A percentile compares a stretch with the other conserved stretches of the same genome.
Conservation (phyloP, 2,797 vertebrate genomes). For the Xenentodon cancila region DNA sequence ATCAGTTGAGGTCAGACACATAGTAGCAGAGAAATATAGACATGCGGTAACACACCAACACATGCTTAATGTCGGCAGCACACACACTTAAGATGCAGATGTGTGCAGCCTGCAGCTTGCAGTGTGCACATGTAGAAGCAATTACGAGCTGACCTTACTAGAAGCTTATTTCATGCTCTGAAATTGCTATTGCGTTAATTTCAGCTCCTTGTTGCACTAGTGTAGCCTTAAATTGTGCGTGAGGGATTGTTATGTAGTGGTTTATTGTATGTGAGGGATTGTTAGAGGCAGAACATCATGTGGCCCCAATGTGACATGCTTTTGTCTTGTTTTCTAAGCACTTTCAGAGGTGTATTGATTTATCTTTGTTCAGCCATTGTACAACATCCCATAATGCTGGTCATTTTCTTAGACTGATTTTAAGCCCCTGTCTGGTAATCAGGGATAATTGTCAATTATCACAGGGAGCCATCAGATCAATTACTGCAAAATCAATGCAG, state of each 20-base stretch:
- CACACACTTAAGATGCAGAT: slow-evolving; percentile 24
- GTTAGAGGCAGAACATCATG: slow-evolving; percentile 51
- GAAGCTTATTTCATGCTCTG: slow-evolving; percentile 28
- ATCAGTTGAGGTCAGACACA: slow-evolving; percentile 78
- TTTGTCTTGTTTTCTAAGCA: slow-evolving; percentile 76
- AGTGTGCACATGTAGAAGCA: slow-evolving; percentile 1
- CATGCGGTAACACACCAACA: slow-evolving; percentile 40
- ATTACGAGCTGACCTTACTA: slow-evolving; percentile 8
- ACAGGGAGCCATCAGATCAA: slow-evolving; percentile 88
- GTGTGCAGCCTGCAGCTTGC: slow-evolving; percentile 21
- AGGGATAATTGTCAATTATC: slow-evolving; percentile 91
- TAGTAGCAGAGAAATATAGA: slow-evolving; percentile 73
- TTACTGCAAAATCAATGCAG: slow-evolving; percentile 84
- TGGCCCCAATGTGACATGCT: slow-evolving; percentile 55
- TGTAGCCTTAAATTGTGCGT: slow-evolving; percentile 12
- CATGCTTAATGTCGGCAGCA: slow-evolving; percentile 22
- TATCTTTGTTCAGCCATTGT: slow-evolving; percentile 83
- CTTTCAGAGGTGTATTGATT: slow-evolving; percentile 79
- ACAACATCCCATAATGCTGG: slow-evolving; percentile 84
- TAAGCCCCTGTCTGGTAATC: slow-evolving; percentile 86
- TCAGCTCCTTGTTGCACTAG: slow-evolving; percentile 6
- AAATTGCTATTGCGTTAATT: slow-evolving; percentile 30
- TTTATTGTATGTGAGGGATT: slow-evolving; percentile 26
- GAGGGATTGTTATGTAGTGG: slow-evolving; percentile 32
- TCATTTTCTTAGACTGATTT: slow-evolving; percentile 85